These are phyloP conservation scores for Rhinoderma darwinii DNA, from an alignment of 2,113 vertebrate species.

Conservation along the genomic window DNA sequence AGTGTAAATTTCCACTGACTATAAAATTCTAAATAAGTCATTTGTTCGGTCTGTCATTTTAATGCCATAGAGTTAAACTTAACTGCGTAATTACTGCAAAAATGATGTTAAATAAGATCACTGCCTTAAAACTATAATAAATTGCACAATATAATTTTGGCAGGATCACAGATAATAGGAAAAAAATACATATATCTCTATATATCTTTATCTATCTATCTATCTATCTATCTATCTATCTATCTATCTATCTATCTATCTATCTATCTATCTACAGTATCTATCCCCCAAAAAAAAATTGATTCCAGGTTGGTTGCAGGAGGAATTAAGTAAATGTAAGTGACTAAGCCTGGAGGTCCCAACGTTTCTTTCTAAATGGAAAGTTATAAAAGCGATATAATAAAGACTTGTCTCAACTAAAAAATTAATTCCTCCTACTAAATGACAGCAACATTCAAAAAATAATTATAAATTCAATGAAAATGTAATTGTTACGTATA, in stretches of 20 bases:
- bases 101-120: background rate
- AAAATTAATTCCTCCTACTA: too few relatives aligned
- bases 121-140: background rate
- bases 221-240: background rate
- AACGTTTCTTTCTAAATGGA: background rate
- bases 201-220: background rate
- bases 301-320: too few relatives aligned
- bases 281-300: background rate
- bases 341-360: background rate
- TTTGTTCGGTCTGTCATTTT: slow-evolving; percentile 31
- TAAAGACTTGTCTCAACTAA: background rate
- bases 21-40: slow-evolving; percentile 22
- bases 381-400: background rate
- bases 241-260: background rate
- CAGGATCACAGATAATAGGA: background rate
- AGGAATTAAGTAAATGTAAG: too few relatives aligned
- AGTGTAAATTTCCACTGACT: background rate
- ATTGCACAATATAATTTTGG: slow-evolving; percentile 9
- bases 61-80: slow-evolving; percentile 21
- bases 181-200: background rate
- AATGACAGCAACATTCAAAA: too few relatives aligned
- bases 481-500: too few relatives aligned
- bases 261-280: background rate
- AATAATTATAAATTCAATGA: too few relatives aligned
- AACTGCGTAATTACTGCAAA: background rate